Percentiles rank a stretch among this genome's conserved stretches.
These are phyloP conservation scores for Troides oblongomaculatus DNA, from an alignment of 2,888 invertebrate species.

Conservation along the genomic window DNA sequence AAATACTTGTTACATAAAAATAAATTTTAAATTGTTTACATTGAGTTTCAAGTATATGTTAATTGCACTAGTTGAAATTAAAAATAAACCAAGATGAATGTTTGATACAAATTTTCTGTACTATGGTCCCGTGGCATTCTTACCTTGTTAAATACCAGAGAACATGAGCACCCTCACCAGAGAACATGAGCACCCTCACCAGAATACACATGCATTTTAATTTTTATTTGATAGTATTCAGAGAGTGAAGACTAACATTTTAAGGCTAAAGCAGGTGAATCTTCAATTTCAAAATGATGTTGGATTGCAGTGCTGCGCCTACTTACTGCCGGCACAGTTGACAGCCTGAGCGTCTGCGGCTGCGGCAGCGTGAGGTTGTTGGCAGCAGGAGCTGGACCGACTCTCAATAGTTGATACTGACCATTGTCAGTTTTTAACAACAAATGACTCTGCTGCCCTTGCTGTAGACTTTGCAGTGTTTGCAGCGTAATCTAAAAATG, in stretches of 20 bases:
- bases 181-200: constrained; percentile 66
- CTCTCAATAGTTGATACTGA: constrained; percentile 93
- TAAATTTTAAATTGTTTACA: no score
- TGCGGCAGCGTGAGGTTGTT: constrained; percentile 79
- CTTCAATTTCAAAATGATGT: constrained; percentile 45
- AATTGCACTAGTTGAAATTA: neutral
- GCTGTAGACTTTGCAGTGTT: constrained; percentile 91
- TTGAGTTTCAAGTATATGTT: neutral
- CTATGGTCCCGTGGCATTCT: constrained; percentile 43
- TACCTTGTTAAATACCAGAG: constrained; percentile 64
- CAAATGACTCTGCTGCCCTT: constrained; percentile 92
- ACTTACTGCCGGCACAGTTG: constrained; percentile 93
- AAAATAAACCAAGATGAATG: constrained; percentile 2
- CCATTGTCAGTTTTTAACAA: constrained; percentile 98
- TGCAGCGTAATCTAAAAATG: constrained; percentile 91
- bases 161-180: constrained; percentile 67
- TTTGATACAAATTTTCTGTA: constrained; percentile 27
- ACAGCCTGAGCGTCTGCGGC: constrained; percentile 89
- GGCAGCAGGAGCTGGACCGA: constrained; percentile 86
- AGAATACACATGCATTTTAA: constrained; percentile 57
- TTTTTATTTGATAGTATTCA: constrained; percentile 51
- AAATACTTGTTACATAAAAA: no score
- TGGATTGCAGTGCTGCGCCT: constrained; percentile 75
- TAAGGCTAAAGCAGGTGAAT: constrained; percentile 32
- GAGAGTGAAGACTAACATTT: constrained; percentile 10